A percentile compares a stretch with the other conserved stretches of the same genome.
phyloP scores from a whole-genome alignment of 1,140 invertebrate genomes.

The Orussus abietinus region DNA sequence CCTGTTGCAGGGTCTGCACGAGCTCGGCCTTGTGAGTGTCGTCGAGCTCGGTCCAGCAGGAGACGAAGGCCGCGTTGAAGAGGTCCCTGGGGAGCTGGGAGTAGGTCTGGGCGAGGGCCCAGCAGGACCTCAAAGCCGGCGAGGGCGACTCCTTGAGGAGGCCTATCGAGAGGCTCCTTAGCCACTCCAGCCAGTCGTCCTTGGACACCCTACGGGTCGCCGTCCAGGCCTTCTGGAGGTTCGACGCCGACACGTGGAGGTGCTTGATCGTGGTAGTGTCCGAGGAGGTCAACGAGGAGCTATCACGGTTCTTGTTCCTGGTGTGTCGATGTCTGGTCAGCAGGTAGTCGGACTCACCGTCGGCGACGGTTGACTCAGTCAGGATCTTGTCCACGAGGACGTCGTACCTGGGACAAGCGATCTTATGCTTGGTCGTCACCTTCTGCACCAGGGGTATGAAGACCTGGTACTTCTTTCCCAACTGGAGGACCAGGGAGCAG shows the following conservation, averaged over 20 bases:
- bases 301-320: conserved; percentile 59
- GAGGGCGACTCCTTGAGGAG: conserved; percentile 94
- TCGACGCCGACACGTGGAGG: conserved; percentile 77
- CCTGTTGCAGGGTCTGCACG: conserved; percentile 82
- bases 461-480: conserved; percentile 86
- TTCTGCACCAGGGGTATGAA: conserved; percentile 90
- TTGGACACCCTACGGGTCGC: conserved; percentile 86
- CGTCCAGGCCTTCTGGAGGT: conserved; percentile 87
- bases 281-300: conserved; percentile 57
- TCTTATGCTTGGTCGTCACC: conserved; percentile 77
- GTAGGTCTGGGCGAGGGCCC: conserved; percentile 90
- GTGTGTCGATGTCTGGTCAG: conserved; percentile 54
- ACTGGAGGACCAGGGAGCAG: conserved; percentile 80
- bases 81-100: conserved; percentile 89
- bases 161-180: conserved; percentile 85
- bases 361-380: conserved; percentile 62
- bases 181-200: conserved; percentile 99
- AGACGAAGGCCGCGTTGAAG: conserved; percentile 98
- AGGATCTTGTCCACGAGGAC: conserved; percentile 67
- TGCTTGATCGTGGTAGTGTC: conserved; percentile 72
- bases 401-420: conserved; percentile 78
- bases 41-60: conserved; percentile 95
- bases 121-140: conserved; percentile 85
- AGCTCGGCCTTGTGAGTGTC: conserved; percentile 80
- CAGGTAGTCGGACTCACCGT: conserved; percentile 65